Base-by-base conservation (phyloP, 1,140 invertebrate genomes). In the Eumeta japonica region DNA sequence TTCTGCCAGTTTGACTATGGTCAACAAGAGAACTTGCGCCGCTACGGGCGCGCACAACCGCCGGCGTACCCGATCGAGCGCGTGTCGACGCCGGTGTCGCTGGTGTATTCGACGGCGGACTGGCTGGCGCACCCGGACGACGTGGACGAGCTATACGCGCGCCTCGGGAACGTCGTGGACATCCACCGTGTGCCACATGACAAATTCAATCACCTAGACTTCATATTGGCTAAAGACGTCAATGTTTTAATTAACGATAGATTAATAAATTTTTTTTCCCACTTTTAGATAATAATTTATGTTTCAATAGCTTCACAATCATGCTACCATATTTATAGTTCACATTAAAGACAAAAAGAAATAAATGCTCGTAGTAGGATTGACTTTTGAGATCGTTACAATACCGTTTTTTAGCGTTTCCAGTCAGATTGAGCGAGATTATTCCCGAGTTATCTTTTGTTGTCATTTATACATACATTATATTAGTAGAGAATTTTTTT, bases 181-280 rank as follows among this genome's bases (percentile, higher is more conserved):
- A 54, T 55, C 16, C 68, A 67, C 55, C 46, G 76, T 48, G 67
- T 88, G 4, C 76, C 80, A 0, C 64, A 79, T 35, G 55, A 64
- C 2, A 66, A 80, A 28, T 89, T 86, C 68, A 86, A 83, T 55
- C 84, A 88, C 50, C 75, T 86, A 42, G 85, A 88, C 64, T 88
- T 86, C 70, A 75, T 82, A 40, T 86, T 80, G 71, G 84, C 81
- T 0, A 72, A 76, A 11, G 77, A 82, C 43, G 71, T 80, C 0
- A 79, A 79, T 43, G 63, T 64, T 41, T 59, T 82, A 10, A 58
- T 87, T 3, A 84, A 87, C 57, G 61, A 60, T 33, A 48, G 43
- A 12, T 35, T 73, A 39, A 59, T 73, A 16, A 41, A 81, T 20
- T 60, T 54, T 10, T 62, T 72, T 41, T 31, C 16, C 28, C n/a